A percentile compares a stretch with the other conserved stretches of the same genome.
Evolutionary conservation across 2,888 invertebrate genomes (phyloP).

Genomic region (Drosophila mimica): DNA sequence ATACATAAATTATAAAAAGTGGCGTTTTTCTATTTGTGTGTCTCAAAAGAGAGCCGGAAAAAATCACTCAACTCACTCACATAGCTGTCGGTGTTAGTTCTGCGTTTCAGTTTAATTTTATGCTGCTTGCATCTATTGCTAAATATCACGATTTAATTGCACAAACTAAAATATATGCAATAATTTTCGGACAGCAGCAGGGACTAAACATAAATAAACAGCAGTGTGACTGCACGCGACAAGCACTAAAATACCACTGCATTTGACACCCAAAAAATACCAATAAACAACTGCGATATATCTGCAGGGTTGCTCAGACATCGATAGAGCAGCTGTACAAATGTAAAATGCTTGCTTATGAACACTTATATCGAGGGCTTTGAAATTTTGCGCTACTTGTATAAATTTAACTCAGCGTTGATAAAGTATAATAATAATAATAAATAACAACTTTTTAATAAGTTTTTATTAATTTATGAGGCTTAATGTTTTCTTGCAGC

Average conservation of each 20-base stretch:
- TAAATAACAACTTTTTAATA: neutral
- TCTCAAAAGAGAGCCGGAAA: conserved; percentile 38
- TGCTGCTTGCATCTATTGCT: conserved; percentile 5
- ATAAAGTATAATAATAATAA: neutral
- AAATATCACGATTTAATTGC: conserved; percentile 33
- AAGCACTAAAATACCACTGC: conserved; percentile 15
- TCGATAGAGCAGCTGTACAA: neutral
- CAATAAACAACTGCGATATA: neutral
- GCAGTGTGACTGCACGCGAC: conserved; percentile 45
- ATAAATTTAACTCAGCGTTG: neutral
- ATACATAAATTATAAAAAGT: conserved; percentile 24
- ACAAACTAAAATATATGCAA: conserved; percentile 42
- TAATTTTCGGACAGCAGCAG: conserved; percentile 47
- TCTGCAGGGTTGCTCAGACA: neutral
- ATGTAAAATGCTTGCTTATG: neutral
- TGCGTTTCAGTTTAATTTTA: neutral
- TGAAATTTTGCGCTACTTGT: neutral
- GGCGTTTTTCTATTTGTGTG: conserved; percentile 63
- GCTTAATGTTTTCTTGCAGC: neutral
- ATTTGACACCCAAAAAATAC: conserved; percentile 7
- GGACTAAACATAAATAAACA: conserved; percentile 67
- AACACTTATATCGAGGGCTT: neutral
- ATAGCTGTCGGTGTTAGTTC: conserved; percentile 9
- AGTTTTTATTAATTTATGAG: neutral
- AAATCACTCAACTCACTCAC: conserved; percentile 19